Percentiles rank a stretch among this genome's conserved stretches.
phyloP scores from a whole-genome alignment of 2,113 vertebrate species.

The Malurus elegans region DNA sequence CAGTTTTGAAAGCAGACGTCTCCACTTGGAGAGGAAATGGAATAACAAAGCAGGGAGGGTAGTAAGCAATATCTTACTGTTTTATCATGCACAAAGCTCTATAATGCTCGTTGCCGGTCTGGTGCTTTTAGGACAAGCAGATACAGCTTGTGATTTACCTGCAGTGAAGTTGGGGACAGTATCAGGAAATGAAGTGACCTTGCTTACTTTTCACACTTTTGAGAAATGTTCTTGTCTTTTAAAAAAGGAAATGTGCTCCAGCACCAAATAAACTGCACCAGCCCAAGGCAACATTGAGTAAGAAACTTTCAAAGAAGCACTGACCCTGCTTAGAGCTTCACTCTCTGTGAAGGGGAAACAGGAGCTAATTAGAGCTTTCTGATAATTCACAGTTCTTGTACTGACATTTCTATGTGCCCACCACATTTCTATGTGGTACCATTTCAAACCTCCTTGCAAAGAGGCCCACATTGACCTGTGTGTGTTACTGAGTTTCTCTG shows the following conservation, averaged over 20 bases:
- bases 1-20: background rate
- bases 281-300: background rate
- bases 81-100: background rate
- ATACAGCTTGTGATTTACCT: background rate
- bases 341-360: background rate
- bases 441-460: background rate
- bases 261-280: background rate
- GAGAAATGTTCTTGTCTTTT: background rate
- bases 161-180: background rate
- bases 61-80: background rate
- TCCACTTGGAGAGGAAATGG: background rate
- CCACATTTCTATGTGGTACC: background rate
- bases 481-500: background rate
- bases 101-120: fast-evolving
- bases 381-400: background rate
- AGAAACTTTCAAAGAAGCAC: background rate
- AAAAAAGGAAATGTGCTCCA: background rate
- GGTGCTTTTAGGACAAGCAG: background rate
- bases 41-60: background rate
- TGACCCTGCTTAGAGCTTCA: background rate
- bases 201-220: background rate
- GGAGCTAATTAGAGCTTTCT: background rate
- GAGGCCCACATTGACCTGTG: background rate
- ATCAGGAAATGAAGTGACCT: background rate
- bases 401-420: background rate